These are phyloP conservation scores for Phlogophora meticulosa DNA, from an alignment of 2,888 invertebrate genomes.

Conservation along the genomic window DNA sequence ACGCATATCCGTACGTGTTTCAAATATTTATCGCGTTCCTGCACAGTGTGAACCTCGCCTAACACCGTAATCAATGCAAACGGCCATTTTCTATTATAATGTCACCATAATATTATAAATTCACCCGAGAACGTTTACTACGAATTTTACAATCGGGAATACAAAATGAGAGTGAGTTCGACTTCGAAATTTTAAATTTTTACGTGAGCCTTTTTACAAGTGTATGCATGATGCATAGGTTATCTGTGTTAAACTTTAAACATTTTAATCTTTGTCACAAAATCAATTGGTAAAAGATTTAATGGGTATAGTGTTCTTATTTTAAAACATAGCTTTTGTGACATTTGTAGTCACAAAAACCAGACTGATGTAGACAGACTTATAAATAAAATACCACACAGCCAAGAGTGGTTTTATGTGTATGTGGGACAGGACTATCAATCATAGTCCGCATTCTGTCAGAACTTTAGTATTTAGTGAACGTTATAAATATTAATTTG, in stretches of 20 bases:
- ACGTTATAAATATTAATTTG: slow-evolving; percentile 36
- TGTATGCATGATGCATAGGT: slow-evolving; percentile 40
- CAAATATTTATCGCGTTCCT: slow-evolving; percentile 30
- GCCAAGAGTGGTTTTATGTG: slow-evolving; percentile 35
- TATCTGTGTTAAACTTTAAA: neutral
- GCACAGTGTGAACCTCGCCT: slow-evolving; percentile 51
- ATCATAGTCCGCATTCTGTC: slow-evolving; percentile 49
- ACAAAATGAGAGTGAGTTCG: slow-evolving; percentile 66
- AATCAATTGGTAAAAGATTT: neutral
- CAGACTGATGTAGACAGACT: slow-evolving; percentile 5
- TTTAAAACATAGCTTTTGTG: neutral
- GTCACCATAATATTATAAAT: slow-evolving; percentile 68
- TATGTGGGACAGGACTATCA: slow-evolving; percentile 35
- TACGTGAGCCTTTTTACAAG: slow-evolving; percentile 67
- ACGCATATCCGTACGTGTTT: slow-evolving; percentile 50
- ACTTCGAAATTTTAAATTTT: slow-evolving; percentile 69
- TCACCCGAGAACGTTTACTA: slow-evolving; percentile 70
- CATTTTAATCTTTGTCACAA: neutral
- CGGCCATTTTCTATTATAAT: slow-evolving; percentile 70
- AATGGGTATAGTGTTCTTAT: neutral
- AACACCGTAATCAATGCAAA: slow-evolving; percentile 65
- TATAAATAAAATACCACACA: neutral
- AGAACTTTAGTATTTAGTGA: slow-evolving; percentile 39
- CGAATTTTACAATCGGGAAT: slow-evolving; percentile 73
- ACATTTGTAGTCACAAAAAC: slow-evolving; percentile 17